These are phyloP conservation scores for Lycocerus yunnanus DNA, from an alignment of 2,888 invertebrate genomes.

Conservation along the genomic window DNA sequence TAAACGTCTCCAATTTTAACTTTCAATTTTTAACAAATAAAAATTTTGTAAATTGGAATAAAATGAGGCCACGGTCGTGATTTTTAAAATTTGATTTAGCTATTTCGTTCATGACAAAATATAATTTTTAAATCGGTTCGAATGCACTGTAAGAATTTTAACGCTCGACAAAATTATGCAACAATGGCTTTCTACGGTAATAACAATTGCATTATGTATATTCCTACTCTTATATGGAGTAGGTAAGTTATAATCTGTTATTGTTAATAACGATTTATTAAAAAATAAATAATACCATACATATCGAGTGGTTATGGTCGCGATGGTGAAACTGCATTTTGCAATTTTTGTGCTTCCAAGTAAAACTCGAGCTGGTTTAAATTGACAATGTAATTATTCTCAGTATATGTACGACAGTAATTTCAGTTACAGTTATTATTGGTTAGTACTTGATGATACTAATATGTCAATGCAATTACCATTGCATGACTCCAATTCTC, in stretches of 20 bases:
- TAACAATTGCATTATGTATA: slow-evolving; percentile 8
- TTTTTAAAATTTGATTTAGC: slow-evolving; percentile 15
- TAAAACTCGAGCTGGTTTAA: slow-evolving; percentile 16
- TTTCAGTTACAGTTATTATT: slow-evolving; percentile 30
- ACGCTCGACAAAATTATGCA: slow-evolving; percentile 10
- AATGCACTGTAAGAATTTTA: slow-evolving; percentile 5
- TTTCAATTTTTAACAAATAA: background rate
- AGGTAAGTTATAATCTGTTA: background rate
- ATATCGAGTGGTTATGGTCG: background rate
- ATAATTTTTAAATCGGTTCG: slow-evolving; percentile 15
- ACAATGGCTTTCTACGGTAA: slow-evolving; percentile 18
- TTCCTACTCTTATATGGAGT: background rate
- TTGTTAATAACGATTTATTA: background rate
- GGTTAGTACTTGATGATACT: slow-evolving; percentile 16
- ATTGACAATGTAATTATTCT: slow-evolving; percentile 12
- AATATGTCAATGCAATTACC: slow-evolving; percentile 25
- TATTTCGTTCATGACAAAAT: slow-evolving; percentile 9
- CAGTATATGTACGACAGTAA: slow-evolving; percentile 14
- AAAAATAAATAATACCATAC: background rate
- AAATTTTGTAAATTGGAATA: background rate
- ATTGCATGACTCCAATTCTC: slow-evolving; percentile 23
- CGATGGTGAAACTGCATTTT: slow-evolving; percentile 5
- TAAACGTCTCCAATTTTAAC: background rate
- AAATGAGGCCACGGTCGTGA: slow-evolving; percentile 25
- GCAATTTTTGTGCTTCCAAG: slow-evolving; percentile 4